Conservation (phyloP, 1,140 invertebrate genomes). For the Lucilia cuprina region DNA sequence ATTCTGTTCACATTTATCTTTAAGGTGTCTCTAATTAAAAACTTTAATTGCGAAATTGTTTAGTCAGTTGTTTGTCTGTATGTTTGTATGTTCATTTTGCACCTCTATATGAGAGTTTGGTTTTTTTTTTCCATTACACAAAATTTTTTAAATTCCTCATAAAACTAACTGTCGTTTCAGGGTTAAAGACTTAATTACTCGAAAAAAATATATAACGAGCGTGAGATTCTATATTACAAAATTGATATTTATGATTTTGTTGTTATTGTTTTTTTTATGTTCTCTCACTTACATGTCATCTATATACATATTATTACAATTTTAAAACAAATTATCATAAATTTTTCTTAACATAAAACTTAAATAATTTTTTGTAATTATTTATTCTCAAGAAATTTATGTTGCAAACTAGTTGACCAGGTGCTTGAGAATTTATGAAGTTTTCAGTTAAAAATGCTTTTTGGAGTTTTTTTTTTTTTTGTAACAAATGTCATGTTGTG, state of each 20-base stretch:
- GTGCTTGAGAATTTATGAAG: not conserved
- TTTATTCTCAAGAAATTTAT: not conserved
- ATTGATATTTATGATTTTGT: too few relatives aligned
- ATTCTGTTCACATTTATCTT: not conserved
- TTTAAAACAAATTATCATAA: not conserved
- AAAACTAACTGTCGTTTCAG: not conserved
- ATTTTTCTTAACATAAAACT: not conserved
- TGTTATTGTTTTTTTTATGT: not conserved
- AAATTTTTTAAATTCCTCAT: conserved; percentile 10
- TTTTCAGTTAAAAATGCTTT: not conserved
- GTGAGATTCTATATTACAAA: not conserved
- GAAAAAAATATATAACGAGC: not conserved
- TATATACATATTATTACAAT: not conserved
- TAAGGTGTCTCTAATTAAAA: conserved; percentile 30
- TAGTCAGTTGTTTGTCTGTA: not conserved
- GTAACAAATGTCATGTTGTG: not conserved
- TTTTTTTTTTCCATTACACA: not conserved
- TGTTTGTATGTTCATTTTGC: not conserved
- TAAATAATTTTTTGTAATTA: too few relatives aligned
- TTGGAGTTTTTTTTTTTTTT: too few relatives aligned
- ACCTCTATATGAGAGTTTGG: not conserved
- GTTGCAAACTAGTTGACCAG: not conserved
- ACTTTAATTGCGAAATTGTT: conserved; percentile 32
- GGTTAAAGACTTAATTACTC: conserved; percentile 16
- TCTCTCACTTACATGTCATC: not conserved